These are phyloP conservation scores for Enoplosus armatus DNA, from an alignment of 2,797 vertebrate species.

Conservation along the genomic window DNA sequence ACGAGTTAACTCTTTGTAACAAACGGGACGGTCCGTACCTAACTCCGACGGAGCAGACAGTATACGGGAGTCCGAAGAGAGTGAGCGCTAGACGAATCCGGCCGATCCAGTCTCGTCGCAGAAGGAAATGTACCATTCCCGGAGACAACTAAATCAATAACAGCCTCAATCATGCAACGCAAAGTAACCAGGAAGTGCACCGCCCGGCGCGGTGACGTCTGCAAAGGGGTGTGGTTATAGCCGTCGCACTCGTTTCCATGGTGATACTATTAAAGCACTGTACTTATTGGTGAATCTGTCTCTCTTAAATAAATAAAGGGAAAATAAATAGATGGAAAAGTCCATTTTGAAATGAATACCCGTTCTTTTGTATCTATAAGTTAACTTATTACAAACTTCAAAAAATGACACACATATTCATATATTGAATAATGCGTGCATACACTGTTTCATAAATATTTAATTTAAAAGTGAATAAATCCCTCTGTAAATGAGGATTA, in stretches of 20 bases:
- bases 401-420: not conserved
- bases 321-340: not conserved
- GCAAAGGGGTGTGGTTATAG: slow-evolving; percentile 12
- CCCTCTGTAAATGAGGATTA: not conserved
- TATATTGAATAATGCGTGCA: not conserved
- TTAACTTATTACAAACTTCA: not conserved
- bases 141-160: not conserved
- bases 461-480: not conserved
- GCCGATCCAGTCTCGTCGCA: slow-evolving; percentile 53
- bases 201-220: slow-evolving; percentile 56
- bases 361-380: not conserved
- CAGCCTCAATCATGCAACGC: not conserved
- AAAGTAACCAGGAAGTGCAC: slow-evolving; percentile 78
- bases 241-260: slow-evolving; percentile 55
- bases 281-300: not conserved
- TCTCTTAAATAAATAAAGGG: not conserved
- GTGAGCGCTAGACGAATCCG: slow-evolving; percentile 76
- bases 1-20: not conserved
- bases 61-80: slow-evolving; percentile 72
- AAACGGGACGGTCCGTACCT: slow-evolving; percentile 60
- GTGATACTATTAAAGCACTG: slow-evolving; percentile 18
- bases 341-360: not conserved
- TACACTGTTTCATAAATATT: not conserved
- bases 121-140: slow-evolving; percentile 69
- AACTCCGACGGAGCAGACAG: slow-evolving; percentile 31